Conservation (phyloP, 35 echinoderm and acorn worm species). For the Heliocidaris erythrogramma region DNA sequence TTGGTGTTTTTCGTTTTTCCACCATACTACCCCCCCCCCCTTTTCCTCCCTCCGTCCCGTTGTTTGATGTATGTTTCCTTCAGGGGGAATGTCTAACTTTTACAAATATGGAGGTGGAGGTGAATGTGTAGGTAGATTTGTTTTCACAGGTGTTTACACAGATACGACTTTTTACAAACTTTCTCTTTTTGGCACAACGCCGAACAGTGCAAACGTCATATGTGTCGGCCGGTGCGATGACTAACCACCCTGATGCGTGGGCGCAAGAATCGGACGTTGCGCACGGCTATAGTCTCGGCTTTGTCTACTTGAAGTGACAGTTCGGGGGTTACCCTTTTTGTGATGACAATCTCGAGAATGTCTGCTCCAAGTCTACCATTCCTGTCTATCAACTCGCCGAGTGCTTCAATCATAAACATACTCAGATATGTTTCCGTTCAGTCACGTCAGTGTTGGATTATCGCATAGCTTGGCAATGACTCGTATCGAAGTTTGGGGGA, state of each 20-base stretch:
- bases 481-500: neutral
- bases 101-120: neutral
- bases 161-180: neutral
- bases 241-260: neutral
- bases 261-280: neutral
- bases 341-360: neutral
- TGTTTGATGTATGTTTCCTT: neutral
- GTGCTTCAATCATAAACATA: neutral
- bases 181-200: neutral
- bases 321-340: neutral
- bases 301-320: neutral
- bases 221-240: neutral
- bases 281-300: neutral
- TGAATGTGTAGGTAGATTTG: neutral
- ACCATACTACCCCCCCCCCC: too few relatives aligned
- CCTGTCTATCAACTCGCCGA: neutral
- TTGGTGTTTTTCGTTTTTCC: too few relatives aligned
- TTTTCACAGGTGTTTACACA: slow-evolving; percentile 9
- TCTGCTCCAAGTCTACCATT: neutral
- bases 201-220: neutral
- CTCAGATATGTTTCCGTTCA: neutral
- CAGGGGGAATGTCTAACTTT: neutral
- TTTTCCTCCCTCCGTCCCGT: neutral
- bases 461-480: neutral
- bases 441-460: neutral